phyloP scores from a whole-genome alignment of 2,888 invertebrate species.

The Hydropsyche betteni region DNA sequence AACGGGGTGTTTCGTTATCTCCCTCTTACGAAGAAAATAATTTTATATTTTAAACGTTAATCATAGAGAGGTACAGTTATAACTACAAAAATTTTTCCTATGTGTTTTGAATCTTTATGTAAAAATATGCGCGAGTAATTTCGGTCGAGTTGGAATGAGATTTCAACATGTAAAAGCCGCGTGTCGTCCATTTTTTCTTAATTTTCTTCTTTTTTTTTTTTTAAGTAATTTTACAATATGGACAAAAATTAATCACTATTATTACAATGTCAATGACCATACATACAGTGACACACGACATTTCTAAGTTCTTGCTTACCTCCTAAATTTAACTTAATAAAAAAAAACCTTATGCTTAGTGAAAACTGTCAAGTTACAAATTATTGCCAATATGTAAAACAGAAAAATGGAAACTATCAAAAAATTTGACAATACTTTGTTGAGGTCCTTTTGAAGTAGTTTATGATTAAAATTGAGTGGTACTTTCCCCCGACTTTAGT shows the following conservation, averaged over 20 bases:
- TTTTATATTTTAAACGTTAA: slow-evolving; percentile 52
- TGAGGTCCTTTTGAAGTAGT: slow-evolving; percentile 9
- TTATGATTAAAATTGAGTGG: not conserved
- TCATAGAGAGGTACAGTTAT: slow-evolving; percentile 52
- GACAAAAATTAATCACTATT: slow-evolving; percentile 50
- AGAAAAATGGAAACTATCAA: not conserved
- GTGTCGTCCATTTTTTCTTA: slow-evolving; percentile 44
- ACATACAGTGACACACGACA: slow-evolving; percentile 51
- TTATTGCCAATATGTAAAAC: slow-evolving; percentile 11
- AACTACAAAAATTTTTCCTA: slow-evolving; percentile 51
- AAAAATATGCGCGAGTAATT: slow-evolving; percentile 52
- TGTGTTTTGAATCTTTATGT: slow-evolving; percentile 50
- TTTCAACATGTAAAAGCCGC: slow-evolving; percentile 50
- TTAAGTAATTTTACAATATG: slow-evolving; percentile 50
- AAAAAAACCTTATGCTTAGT: slow-evolving; percentile 21
- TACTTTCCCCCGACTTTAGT: slow-evolving; percentile 23
- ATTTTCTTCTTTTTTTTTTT: slow-evolving; percentile 34
- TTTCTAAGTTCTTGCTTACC: slow-evolving; percentile 50
- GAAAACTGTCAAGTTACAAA: slow-evolving; percentile 25
- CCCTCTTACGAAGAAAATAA: slow-evolving; percentile 51
- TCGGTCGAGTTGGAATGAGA: slow-evolving; percentile 52
- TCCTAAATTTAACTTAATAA: slow-evolving; percentile 49
- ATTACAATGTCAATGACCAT: slow-evolving; percentile 49
- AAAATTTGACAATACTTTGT: slow-evolving; percentile 13
- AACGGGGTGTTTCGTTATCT: slow-evolving; percentile 49